Base-by-base conservation (phyloP, 2,888 invertebrate genomes). In the Pristionchus fissidentatus region DNA sequence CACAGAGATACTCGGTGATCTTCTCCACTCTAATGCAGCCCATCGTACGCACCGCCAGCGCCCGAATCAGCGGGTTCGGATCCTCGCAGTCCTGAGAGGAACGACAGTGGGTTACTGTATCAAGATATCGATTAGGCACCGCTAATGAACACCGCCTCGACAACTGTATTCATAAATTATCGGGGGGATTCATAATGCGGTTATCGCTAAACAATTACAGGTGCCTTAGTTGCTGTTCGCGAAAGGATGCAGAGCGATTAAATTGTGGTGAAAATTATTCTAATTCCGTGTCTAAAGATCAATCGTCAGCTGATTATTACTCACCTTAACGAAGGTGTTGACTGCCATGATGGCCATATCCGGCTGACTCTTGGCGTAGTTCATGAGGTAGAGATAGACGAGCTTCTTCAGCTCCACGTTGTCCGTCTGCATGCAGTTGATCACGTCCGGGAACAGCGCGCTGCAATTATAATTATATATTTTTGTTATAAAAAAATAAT, bases 291-390 rank as follows among this genome's bases (percentile, higher is more conserved):
- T 66, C n/a, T n/a, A 15, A 38, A 81, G n/a, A n/a, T n/a, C n/a
- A n/a, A n/a, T n/a, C n/a, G n/a, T n/a, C n/a, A n/a, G 49, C 32
- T n/a, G 32, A 66, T 43, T 35, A n/a, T n/a, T n/a, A n/a, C 75
- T 43, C 94, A 97, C 97, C 96, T 98, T 98, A 88, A 99, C 99
- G 94, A 99, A 99, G 10, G 99, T 99, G 94, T 99, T 99, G 84
- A 99, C 99, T 19, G 99, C 99, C 98, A 99, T 98, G 86, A 99
- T 99, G 83, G 99, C 99, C 96, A 98, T 97, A 93, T 99, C 99
- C 0, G 99, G 99, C 93, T 99, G 99, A 83, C 97, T 97, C 93
- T 99, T 99, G 83, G 99, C 99, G 93, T 99, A 99, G 93, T 99
- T 99, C 99, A 99, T 99, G 90, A 99, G 94, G 93, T 99, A 99